These are phyloP conservation scores for Erebia ligea DNA, from an alignment of 2,888 invertebrate genomes.

Conservation along the genomic window DNA sequence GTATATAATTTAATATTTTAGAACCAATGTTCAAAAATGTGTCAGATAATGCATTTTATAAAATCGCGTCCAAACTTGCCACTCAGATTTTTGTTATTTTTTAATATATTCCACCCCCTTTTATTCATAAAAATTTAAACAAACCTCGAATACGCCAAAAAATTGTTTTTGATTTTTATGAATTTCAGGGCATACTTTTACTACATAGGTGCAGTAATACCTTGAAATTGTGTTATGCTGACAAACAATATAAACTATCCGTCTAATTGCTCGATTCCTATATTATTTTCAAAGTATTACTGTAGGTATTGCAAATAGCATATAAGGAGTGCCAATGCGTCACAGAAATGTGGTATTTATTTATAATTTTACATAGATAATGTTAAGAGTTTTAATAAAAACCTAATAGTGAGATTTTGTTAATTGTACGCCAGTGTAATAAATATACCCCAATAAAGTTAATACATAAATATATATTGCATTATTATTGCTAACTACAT, in stretches of 20 bases:
- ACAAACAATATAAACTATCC: constrained; percentile 2
- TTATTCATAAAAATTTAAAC: background rate
- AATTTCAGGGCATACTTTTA: constrained; percentile 25
- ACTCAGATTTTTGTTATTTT: constrained; percentile 44
- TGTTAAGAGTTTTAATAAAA: constrained; percentile 75
- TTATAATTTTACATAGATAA: constrained; percentile 68
- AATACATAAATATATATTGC: constrained; percentile 34
- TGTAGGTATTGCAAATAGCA: constrained; percentile 32
- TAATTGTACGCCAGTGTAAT: constrained; percentile 49
- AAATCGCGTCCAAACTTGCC: constrained; percentile 54
- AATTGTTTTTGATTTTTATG: constrained; percentile 1
- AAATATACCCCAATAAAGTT: constrained; percentile 41
- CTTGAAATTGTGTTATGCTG: background rate
- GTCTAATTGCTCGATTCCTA: constrained; percentile 7
- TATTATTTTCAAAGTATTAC: constrained; percentile 13
- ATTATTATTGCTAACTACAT: constrained; percentile 27
- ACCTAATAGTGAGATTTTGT: constrained; percentile 63
- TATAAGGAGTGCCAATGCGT: constrained; percentile 69
- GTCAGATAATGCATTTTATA: constrained; percentile 46
- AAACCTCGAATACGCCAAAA: background rate
- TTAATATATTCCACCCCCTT: constrained; percentile 19
- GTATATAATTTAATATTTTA: constrained; percentile 20
- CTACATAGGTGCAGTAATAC: constrained; percentile 20
- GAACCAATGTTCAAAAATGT: constrained; percentile 42
- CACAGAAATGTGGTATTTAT: constrained; percentile 66